Evolutionary conservation across 2,797 vertebrate species (phyloP).

Genomic region (Eulemur coronatus): DNA sequence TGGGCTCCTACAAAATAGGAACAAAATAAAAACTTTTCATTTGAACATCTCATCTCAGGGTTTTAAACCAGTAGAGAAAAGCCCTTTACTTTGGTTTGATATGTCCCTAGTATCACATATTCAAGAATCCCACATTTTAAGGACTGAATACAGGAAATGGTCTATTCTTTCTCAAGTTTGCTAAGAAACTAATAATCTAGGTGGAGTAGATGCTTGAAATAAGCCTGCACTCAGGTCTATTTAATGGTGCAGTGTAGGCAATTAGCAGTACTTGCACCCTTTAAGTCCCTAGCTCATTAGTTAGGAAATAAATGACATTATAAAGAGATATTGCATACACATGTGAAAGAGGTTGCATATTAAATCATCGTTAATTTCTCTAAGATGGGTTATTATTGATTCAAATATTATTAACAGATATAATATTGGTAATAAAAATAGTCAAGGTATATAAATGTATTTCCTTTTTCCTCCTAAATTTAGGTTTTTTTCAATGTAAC

Average conservation of each 20-base stretch:
- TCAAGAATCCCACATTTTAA: not conserved
- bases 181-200: not conserved
- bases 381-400: not conserved
- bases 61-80: not conserved
- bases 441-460: not conserved
- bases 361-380: conserved; percentile 2
- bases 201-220: not conserved
- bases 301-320: conserved; percentile 10
- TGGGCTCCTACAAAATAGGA: not conserved
- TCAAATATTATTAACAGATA: conserved; percentile 29
- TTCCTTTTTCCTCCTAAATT: conserved; percentile 67
- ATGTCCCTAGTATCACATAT: not conserved
- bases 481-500: conserved; percentile 96
- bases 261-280: not conserved
- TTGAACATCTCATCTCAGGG: not conserved
- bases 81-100: not conserved
- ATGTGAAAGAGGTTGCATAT: not conserved
- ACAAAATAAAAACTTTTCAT: not conserved
- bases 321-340: not conserved
- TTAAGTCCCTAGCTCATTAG: conserved; percentile 28
- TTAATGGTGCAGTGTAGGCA: not conserved
- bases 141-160: not conserved
- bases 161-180: not conserved
- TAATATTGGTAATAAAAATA: conserved; percentile 29
- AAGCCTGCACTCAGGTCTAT: not conserved